Conservation (phyloP, 2,797 vertebrate genomes). For the Bothrops alternatus region DNA sequence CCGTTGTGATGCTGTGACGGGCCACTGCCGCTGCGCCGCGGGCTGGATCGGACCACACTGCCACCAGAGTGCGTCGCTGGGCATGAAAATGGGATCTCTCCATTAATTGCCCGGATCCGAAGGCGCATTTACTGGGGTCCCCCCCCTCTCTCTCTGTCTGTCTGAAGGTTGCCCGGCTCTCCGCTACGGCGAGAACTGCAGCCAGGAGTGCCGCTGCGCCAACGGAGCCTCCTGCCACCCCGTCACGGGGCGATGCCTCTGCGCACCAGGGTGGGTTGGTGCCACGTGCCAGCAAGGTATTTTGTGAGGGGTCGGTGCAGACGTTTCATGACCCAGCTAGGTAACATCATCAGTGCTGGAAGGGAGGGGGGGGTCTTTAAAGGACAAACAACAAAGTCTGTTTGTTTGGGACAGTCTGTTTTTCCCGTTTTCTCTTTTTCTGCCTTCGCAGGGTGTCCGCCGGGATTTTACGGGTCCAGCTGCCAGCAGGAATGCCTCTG, state of each 20-base stretch:
- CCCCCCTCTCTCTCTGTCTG: conserved; percentile 21
- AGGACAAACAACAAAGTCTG: no score
- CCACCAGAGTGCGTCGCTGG: conserved; percentile 74
- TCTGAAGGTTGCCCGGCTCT: conserved; percentile 78
- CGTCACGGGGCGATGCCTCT: conserved; percentile 79
- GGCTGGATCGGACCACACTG: conserved; percentile 84
- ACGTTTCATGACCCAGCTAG: no score
- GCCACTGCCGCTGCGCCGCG: conserved; percentile 77
- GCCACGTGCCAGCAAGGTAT: conserved; percentile 83
- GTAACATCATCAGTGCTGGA: no score
- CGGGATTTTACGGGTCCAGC: conserved; percentile 75
- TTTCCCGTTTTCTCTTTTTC: not conserved
- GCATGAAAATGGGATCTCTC: not conserved
- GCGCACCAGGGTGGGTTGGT: conserved; percentile 84
- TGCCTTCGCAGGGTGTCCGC: conserved; percentile 77
- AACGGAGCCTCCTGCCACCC: conserved; percentile 82
- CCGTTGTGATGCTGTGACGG: conserved; percentile 73
- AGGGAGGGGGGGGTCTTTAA: no score
- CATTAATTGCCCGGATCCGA: rapidly evolving
- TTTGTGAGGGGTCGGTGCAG: not conserved
- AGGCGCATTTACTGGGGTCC: not conserved
- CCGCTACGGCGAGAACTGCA: conserved; percentile 84
- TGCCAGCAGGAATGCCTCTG: conserved; percentile 86
- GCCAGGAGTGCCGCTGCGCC: conserved; percentile 79
- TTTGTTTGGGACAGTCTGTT: no score